Evolutionary conservation across 2,888 invertebrate genomes (phyloP).

Genomic region (Drosophila meridionalis): DNA sequence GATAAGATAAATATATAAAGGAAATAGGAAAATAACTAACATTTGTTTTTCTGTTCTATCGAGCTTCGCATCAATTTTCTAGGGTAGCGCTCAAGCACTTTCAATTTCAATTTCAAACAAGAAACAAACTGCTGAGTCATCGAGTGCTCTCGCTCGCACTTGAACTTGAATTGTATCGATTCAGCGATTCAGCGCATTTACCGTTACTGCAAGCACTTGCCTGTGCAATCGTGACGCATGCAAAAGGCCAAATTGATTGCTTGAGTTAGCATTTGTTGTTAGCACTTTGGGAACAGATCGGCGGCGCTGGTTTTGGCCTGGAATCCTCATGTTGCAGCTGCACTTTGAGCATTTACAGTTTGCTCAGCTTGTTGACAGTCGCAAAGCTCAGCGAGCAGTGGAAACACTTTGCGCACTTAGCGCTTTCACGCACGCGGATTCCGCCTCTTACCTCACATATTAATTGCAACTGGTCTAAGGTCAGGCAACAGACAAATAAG

Average conservation of each 20-base stretch:
- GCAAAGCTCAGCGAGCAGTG: constrained; percentile 8
- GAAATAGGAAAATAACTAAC: background rate
- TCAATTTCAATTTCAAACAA: background rate
- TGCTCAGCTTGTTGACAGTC: constrained; percentile 20
- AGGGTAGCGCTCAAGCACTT: background rate
- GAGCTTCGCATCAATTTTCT: background rate
- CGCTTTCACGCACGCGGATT: constrained; percentile 21
- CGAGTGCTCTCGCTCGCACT: constrained; percentile 3
- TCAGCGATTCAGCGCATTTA: constrained; percentile 18
- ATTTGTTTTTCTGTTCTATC: background rate
- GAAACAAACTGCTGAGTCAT: constrained; percentile 1
- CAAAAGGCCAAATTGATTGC: background rate
- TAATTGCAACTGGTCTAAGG: constrained; percentile 29
- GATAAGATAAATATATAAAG: constrained; percentile 8
- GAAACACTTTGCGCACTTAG: constrained; percentile 18
- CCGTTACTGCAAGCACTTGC: constrained; percentile 17
- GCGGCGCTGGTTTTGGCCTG: background rate
- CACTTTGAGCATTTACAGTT: constrained; percentile 14
- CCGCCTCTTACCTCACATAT: background rate
- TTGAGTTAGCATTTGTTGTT: background rate
- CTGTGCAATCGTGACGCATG: constrained; percentile 10
- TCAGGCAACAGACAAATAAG: constrained; percentile 6
- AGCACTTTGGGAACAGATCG: constrained; percentile 13
- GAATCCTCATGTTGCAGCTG: constrained; percentile 5
- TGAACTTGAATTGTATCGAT: constrained; percentile 31